phyloP scores from a whole-genome alignment of 2,888 invertebrate genomes.

The Parasteatoda lunata region DNA sequence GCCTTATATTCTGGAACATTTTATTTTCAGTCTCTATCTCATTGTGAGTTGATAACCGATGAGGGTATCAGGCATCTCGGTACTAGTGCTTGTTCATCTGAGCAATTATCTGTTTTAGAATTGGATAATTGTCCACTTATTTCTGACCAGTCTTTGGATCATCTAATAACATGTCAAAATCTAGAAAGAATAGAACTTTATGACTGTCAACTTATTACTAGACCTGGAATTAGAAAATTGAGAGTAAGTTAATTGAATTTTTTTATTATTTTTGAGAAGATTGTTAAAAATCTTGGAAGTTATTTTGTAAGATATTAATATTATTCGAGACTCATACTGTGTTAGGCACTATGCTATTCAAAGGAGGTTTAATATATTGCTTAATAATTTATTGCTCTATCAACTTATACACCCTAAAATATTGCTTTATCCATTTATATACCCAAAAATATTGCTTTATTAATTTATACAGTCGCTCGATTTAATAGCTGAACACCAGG shows the following conservation, averaged over 20 bases:
- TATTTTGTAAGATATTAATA: too few species aligned
- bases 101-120: constrained; percentile 94
- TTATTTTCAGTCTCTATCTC: constrained; percentile 88
- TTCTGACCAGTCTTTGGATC: constrained; percentile 96
- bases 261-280: neutral
- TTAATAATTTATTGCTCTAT: too few species aligned
- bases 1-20: neutral
- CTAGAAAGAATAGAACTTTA: constrained; percentile 97
- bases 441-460: too few species aligned
- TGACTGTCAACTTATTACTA: constrained; percentile 98
- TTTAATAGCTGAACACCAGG: too few species aligned
- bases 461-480: too few species aligned
- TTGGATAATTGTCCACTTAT: constrained; percentile 99
- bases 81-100: constrained; percentile 93
- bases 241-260: constrained; percentile 81
- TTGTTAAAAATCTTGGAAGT: too few species aligned
- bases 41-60: constrained; percentile 98
- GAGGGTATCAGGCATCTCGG: constrained; percentile 97
- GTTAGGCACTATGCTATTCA: too few species aligned
- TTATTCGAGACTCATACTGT: too few species aligned
- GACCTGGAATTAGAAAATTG: constrained; percentile 95
- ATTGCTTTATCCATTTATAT: too few species aligned
- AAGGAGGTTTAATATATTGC: too few species aligned
- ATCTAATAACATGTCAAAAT: constrained; percentile 94
- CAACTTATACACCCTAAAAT: too few species aligned